Percentiles rank a stretch among this genome's conserved stretches.
phyloP scores from a whole-genome alignment of 2,888 invertebrate genomes.

The Aphidoletes aphidimyza region DNA sequence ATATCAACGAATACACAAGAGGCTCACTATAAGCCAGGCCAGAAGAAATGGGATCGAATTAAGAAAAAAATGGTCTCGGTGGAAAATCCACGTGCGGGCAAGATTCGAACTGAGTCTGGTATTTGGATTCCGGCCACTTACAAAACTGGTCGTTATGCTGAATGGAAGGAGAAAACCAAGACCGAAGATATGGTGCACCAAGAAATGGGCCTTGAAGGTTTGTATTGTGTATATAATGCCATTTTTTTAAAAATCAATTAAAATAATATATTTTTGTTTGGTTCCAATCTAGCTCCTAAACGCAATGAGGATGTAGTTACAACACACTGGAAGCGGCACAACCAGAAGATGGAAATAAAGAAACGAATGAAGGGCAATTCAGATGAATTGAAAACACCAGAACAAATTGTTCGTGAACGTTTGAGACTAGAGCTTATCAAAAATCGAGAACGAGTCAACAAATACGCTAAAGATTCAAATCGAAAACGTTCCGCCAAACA shows the following conservation, averaged over 20 bases:
- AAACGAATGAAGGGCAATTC: constrained; percentile 65
- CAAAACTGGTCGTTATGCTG: constrained; percentile 88
- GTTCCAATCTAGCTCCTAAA: constrained; percentile 56
- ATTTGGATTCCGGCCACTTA: constrained; percentile 93
- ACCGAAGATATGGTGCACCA: constrained; percentile 65
- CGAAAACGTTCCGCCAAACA: constrained; percentile 65
- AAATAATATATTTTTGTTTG: background rate
- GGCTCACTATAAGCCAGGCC: constrained; percentile 71
- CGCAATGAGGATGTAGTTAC: constrained; percentile 64
- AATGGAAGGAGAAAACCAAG: constrained; percentile 82
- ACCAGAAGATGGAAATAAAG: constrained; percentile 76
- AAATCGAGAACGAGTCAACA: constrained; percentile 70
- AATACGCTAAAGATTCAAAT: constrained; percentile 65
- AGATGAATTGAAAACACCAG: constrained; percentile 77
- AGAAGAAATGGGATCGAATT: constrained; percentile 92
- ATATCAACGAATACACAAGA: constrained; percentile 84
- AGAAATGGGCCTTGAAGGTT: constrained; percentile 63
- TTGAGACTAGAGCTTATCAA: constrained; percentile 70
- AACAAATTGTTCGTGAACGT: constrained; percentile 82
- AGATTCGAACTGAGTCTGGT: constrained; percentile 95
- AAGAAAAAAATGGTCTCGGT: constrained; percentile 92
- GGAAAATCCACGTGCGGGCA: constrained; percentile 71
- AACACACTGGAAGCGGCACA: constrained; percentile 83
- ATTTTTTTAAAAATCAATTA: background rate
- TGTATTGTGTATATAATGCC: constrained; percentile 59